Percentiles rank a stretch among this genome's conserved stretches.
phyloP scores from a whole-genome alignment of 1,140 invertebrate genomes.

The Atta texana region DNA sequence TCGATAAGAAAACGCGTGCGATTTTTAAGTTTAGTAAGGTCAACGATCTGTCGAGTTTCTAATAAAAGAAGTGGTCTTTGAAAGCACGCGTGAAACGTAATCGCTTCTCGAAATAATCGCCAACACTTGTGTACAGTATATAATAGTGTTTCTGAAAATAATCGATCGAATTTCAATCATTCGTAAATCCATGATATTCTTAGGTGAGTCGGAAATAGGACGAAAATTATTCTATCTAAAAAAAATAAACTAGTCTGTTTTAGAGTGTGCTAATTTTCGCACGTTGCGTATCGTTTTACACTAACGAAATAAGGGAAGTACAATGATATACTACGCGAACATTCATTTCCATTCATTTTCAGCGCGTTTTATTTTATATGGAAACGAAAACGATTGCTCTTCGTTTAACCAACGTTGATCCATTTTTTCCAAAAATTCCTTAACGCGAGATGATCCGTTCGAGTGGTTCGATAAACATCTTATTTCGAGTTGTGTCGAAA shows the following conservation, averaged over 20 bases:
- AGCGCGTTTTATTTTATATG: background rate
- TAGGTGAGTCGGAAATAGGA: background rate
- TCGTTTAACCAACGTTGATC: conserved; percentile 29
- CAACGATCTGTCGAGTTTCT: conserved; percentile 52
- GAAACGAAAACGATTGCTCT: conserved; percentile 34
- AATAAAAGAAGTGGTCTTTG: background rate
- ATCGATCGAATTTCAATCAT: conserved; percentile 15
- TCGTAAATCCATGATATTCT: background rate
- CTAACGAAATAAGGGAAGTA: background rate
- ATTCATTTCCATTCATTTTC: background rate
- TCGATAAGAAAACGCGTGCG: conserved; percentile 40
- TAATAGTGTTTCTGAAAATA: conserved; percentile 29
- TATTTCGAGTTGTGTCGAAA: conserved; percentile 81
- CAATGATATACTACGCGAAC: background rate
- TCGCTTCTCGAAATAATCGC: conserved; percentile 55
- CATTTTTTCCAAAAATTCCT: conserved; percentile 54
- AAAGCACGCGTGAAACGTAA: conserved; percentile 22
- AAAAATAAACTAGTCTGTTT: background rate
- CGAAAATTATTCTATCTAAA: background rate
- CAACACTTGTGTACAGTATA: background rate
- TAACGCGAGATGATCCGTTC: conserved; percentile 20
- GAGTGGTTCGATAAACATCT: conserved; percentile 80
- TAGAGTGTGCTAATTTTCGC: background rate
- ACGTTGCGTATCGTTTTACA: background rate
- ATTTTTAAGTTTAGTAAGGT: conserved; percentile 40